Conservation (phyloP, 2,888 invertebrate species). For the Alentia gelatinosa region DNA sequence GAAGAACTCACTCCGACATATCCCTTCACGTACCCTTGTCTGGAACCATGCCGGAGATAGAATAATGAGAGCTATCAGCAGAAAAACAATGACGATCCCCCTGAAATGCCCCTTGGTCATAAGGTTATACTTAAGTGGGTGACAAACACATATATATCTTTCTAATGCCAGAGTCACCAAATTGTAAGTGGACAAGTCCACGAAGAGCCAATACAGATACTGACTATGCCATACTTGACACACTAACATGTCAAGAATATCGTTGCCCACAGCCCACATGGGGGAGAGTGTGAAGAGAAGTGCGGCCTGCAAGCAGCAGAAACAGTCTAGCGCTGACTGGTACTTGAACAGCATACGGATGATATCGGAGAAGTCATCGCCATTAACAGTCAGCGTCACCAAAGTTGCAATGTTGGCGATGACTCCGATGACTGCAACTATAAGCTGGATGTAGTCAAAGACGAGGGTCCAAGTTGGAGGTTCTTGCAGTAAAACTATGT, state of each 20-base stretch:
- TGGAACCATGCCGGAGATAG: neutral
- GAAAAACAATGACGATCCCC: neutral
- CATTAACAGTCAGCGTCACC: neutral
- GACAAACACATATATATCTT: slow-evolving; percentile 16
- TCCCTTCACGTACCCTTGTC: neutral
- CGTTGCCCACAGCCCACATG: neutral
- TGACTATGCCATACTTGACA: slow-evolving; percentile 45
- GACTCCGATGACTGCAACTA: neutral
- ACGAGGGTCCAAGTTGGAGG: neutral
- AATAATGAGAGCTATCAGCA: neutral
- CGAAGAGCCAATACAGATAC: slow-evolving; percentile 1
- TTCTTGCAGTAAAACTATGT: too few species aligned
- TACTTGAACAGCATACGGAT: slow-evolving; percentile 39
- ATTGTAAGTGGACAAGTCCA: neutral
- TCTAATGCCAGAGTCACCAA: neutral
- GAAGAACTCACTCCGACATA: neutral
- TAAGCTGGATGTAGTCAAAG: neutral
- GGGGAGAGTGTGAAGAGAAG: neutral
- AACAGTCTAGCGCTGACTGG: slow-evolving; percentile 30
- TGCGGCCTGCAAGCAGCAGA: neutral
- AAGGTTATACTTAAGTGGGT: slow-evolving; percentile 2
- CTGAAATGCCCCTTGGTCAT: neutral
- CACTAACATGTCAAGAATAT: neutral
- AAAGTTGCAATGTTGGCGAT: neutral
- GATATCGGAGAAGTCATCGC: neutral